Evolutionary conservation across 1,140 invertebrate species (phyloP).

Genomic region (Chrysopa pallens): DNA sequence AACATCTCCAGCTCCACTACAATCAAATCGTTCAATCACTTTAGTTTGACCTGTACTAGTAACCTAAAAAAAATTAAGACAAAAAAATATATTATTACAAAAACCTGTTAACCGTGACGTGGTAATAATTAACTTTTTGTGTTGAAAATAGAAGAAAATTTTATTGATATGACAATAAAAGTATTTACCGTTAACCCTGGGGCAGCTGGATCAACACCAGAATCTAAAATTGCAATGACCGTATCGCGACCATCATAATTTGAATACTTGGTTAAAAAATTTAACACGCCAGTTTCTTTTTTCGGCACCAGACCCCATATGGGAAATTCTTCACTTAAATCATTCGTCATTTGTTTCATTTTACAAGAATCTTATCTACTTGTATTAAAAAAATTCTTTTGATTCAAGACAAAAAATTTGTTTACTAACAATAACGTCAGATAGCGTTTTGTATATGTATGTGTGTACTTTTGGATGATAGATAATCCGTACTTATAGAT

Average conservation of each 20-base stretch:
- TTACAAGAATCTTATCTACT: no score
- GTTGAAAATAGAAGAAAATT: slow-evolving; percentile 1
- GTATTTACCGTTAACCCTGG: slow-evolving; percentile 82
- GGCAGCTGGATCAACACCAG: slow-evolving; percentile 91
- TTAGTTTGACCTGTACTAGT: slow-evolving; percentile 80
- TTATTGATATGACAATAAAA: slow-evolving; percentile 7
- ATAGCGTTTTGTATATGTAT: no score
- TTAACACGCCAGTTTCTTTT: slow-evolving; percentile 80
- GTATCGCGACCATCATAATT: slow-evolving; percentile 83
- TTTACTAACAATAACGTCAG: no score
- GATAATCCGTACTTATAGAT: no score
- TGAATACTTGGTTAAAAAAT: slow-evolving; percentile 81
- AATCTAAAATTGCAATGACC: slow-evolving; percentile 91
- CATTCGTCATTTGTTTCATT: slow-evolving; percentile 30
- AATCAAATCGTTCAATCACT: slow-evolving; percentile 88
- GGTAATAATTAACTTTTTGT: background rate
- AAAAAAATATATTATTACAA: slow-evolving; percentile 1
- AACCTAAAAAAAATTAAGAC: slow-evolving; percentile 33
- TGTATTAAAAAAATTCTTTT: no score
- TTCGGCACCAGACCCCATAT: slow-evolving; percentile 76
- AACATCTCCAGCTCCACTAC: slow-evolving; percentile 87
- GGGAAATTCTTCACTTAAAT: slow-evolving; percentile 59
- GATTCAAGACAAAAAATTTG: no score
- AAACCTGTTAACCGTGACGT: background rate
- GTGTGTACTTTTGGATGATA: no score